phyloP scores from a whole-genome alignment of 2,797 vertebrate genomes.

The Xenentodon cancila region DNA sequence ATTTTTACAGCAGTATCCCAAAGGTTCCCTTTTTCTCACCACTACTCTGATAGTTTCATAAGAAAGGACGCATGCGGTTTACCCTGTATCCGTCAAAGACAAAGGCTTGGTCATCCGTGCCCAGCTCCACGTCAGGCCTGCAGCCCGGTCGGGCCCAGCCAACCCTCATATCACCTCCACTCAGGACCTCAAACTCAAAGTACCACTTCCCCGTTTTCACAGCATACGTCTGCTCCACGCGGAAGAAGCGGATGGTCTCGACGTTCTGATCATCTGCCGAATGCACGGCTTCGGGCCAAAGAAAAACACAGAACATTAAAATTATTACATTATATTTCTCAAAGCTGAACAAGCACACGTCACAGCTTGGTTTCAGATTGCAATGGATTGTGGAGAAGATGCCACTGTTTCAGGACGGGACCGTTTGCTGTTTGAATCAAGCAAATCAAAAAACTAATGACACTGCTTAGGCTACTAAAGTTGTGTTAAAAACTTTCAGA shows the following conservation, averaged over 20 bases:
- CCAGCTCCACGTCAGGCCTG: conserved; percentile 90
- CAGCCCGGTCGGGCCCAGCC: conserved; percentile 97
- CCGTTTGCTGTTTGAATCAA: too few species aligned
- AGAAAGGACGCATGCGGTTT: conserved; percentile 52
- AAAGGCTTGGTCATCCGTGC: conserved; percentile 92
- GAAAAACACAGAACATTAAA: not conserved
- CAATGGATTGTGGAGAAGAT: too few species aligned
- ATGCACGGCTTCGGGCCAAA: conserved; percentile 81
- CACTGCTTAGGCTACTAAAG: too few species aligned
- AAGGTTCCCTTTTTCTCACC: too few species aligned
- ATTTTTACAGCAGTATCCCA: too few species aligned
- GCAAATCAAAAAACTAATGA: too few species aligned
- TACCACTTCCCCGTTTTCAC: conserved; percentile 97
- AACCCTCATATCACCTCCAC: conserved; percentile 95
- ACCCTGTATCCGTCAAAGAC: conserved; percentile 97
- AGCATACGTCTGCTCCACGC: conserved; percentile 93
- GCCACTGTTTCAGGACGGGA: too few species aligned
- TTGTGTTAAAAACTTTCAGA: too few species aligned
- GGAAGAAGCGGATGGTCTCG: conserved; percentile 95
- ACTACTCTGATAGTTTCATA: not conserved
- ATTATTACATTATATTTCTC: too few species aligned
- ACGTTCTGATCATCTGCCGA: conserved; percentile 85
- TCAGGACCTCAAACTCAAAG: conserved; percentile 96
- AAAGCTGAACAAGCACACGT: too few species aligned
- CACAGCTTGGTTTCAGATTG: too few species aligned